phyloP scores from a whole-genome alignment of 2,113 vertebrate genomes.

The Plotosus lineatus region DNA sequence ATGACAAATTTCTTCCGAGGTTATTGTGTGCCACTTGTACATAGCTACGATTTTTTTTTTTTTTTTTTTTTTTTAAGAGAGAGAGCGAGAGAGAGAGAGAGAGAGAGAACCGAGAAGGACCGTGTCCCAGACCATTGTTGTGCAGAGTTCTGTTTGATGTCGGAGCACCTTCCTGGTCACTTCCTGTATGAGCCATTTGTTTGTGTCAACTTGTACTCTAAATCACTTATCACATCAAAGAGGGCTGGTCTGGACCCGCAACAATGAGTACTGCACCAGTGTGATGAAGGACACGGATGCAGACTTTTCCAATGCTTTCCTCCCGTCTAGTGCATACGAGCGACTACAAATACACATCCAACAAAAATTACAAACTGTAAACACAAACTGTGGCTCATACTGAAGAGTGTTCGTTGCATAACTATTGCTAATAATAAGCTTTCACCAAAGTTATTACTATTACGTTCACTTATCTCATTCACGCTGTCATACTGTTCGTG shows the following conservation, averaged over 20 bases:
- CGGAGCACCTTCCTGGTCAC: slow-evolving; percentile 70
- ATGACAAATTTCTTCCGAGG: slow-evolving; percentile 59
- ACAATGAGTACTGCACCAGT: slow-evolving; percentile 69
- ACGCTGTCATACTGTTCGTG: too few relatives aligned
- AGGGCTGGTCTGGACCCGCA: slow-evolving; percentile 58
- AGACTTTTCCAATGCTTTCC: slow-evolving; percentile 66
- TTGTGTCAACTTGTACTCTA: slow-evolving; percentile 68
- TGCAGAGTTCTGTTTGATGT: slow-evolving; percentile 71
- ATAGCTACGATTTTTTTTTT: slow-evolving; percentile 52
- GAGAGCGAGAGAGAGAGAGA: slow-evolving; percentile 53
- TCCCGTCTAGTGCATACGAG: slow-evolving; percentile 65
- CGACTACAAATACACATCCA: slow-evolving; percentile 63
- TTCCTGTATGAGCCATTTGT: slow-evolving; percentile 71
- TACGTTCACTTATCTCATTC: too few relatives aligned
- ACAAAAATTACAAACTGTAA: slow-evolving; percentile 51
- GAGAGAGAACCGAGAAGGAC: slow-evolving; percentile 51
- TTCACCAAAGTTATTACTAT: not conserved
- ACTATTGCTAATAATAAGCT: not conserved
- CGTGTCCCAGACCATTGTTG: slow-evolving; percentile 69
- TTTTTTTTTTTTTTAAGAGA: too few relatives aligned
- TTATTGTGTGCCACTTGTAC: slow-evolving; percentile 53
- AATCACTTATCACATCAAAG: slow-evolving; percentile 81
- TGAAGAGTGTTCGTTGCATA: not conserved
- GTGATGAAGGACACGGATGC: slow-evolving; percentile 73
- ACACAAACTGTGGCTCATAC: not conserved